Evolutionary conservation across 1,140 invertebrate species (phyloP).

Genomic region (Onthophagus taurus): DNA sequence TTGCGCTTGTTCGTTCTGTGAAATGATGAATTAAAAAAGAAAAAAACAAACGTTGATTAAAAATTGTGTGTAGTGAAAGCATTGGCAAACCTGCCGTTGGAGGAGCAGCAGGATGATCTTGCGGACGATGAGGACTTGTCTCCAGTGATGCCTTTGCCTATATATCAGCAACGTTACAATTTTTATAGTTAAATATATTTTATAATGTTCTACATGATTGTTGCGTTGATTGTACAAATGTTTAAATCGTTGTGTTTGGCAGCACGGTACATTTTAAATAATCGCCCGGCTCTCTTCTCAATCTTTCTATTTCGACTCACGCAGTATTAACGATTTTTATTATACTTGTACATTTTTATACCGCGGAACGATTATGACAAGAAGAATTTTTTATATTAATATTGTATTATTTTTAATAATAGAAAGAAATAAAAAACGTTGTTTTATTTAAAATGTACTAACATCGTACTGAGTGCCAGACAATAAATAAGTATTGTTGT

Average conservation of each 20-base stretch:
- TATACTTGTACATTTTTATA: no score
- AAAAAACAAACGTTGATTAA: background rate
- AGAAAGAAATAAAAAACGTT: no score
- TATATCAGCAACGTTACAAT: conserved; percentile 78
- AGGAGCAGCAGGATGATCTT: conserved; percentile 36
- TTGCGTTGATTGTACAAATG: conserved; percentile 25
- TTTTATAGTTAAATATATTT: conserved; percentile 58
- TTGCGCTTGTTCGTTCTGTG: background rate
- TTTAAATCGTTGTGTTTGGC: conserved; percentile 27
- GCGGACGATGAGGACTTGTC: conserved; percentile 56
- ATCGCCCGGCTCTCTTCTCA: conserved; percentile 12
- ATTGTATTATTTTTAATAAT: no score
- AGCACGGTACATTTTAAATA: conserved; percentile 25
- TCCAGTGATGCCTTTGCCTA: conserved; percentile 56
- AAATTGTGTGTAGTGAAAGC: conserved; percentile 54
- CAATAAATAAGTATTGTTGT: conserved; percentile 21
- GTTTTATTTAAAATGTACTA: conserved; percentile 23
- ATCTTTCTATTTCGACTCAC: no score
- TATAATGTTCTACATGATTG: conserved; percentile 16
- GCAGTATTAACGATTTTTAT: no score
- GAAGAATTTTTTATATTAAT: no score
- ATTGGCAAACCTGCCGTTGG: conserved; percentile 53
- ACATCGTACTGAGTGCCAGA: conserved; percentile 27
- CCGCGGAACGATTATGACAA: no score
- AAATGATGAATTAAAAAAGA: background rate